Conservation (phyloP, 1,140 invertebrate species). For the Scaptomyza pallida region DNA sequence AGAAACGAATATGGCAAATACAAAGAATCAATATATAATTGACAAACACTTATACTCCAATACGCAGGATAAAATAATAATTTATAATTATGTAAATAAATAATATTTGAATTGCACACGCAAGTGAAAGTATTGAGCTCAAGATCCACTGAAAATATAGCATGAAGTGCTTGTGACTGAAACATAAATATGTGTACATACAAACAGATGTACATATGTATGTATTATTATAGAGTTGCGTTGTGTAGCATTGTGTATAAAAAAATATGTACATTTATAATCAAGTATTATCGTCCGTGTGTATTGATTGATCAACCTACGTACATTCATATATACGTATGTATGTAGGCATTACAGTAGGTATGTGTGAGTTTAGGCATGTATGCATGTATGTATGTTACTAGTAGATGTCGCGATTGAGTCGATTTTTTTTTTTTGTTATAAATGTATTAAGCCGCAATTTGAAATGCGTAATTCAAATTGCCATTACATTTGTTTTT, state of each 20-base stretch:
- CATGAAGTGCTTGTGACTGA: not conserved
- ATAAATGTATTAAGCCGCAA: conserved; percentile 5
- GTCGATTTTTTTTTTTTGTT: conserved; percentile 5
- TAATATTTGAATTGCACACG: not conserved
- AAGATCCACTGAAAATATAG: too few relatives aligned
- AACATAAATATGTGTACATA: not conserved
- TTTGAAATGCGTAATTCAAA: conserved; percentile 10
- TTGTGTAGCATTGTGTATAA: not conserved
- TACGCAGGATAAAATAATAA: too few relatives aligned
- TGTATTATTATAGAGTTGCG: not conserved
- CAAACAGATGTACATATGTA: not conserved
- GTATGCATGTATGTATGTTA: conserved; percentile 22
- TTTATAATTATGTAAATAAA: not conserved
- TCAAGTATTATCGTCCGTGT: not conserved
- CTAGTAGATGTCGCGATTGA: conserved; percentile 12
- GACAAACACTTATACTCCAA: too few relatives aligned
- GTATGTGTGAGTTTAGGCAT: conserved; percentile 7
- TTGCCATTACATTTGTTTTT: conserved; percentile 31
- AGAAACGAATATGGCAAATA: not conserved
- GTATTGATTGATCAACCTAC: conserved; percentile 6
- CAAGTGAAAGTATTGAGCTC: not conserved
- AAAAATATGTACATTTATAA: not conserved
- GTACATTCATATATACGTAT: not conserved
- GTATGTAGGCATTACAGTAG: not conserved
- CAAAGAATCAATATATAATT: not conserved